Conservation (phyloP, 2,113 vertebrate species). For the Petrocephalus microphthalmus region DNA sequence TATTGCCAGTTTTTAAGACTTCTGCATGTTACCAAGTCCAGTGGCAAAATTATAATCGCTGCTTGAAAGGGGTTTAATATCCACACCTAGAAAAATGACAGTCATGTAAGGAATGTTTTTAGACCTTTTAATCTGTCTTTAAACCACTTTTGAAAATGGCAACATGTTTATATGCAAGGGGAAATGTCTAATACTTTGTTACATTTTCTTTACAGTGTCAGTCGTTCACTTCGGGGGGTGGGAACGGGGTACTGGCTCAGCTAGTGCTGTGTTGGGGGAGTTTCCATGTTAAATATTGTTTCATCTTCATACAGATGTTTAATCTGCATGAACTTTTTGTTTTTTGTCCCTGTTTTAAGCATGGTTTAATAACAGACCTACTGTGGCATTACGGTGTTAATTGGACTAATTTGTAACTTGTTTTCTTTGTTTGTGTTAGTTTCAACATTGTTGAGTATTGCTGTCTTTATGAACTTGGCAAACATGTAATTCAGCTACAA, state of each 20-base stretch:
- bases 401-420: constrained; percentile 38
- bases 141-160: not conserved
- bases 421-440: constrained; percentile 29
- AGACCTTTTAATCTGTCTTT: not conserved
- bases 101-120: not conserved
- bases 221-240: not conserved
- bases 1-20: constrained; percentile 50
- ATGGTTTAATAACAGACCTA: constrained; percentile 16
- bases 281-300: constrained; percentile 39
- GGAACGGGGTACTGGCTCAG: constrained; percentile 11
- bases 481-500: constrained; percentile 22
- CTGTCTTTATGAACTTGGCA: constrained; percentile 52
- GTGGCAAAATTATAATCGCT: constrained; percentile 30
- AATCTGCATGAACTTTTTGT: constrained; percentile 49
- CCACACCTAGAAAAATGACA: constrained; percentile 17
- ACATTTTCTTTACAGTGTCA: not conserved
- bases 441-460: constrained; percentile 40
- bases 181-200: not conserved
- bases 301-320: constrained; percentile 49
- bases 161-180: constrained; percentile 18
- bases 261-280: constrained; percentile 25
- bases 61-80: constrained; percentile 11
- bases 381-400: constrained; percentile 9
- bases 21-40: constrained; percentile 62
- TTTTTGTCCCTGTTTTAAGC: constrained; percentile 22